These are phyloP conservation scores for Acanthacorydalis orientalis DNA, from an alignment of 2,888 invertebrate genomes.

Conservation along the genomic window DNA sequence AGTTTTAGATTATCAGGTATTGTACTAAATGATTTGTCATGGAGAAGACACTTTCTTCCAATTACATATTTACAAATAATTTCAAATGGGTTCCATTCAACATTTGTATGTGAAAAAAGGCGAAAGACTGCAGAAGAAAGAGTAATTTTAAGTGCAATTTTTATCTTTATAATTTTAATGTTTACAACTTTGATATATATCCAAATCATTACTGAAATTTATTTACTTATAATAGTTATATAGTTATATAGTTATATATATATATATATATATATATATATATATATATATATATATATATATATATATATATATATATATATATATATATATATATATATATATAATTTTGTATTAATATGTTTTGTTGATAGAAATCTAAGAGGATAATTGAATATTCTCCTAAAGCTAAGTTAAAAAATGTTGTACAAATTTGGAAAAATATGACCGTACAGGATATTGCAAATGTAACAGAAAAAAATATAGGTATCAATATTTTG, in stretches of 20 bases:
- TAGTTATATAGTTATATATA: too few species aligned
- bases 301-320: background rate
- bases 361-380: slow-evolving; percentile 26
- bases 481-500: slow-evolving; percentile 31
- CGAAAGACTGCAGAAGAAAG: slow-evolving; percentile 44
- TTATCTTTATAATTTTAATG: too few species aligned
- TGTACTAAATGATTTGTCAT: background rate
- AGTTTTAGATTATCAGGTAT: background rate
- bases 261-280: too few species aligned
- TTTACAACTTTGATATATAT: too few species aligned
- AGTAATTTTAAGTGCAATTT: too few species aligned
- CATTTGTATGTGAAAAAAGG: slow-evolving; percentile 31
- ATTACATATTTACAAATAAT: background rate
- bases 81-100: slow-evolving; percentile 20
- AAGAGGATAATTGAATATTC: slow-evolving; percentile 39
- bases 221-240: too few species aligned
- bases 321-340: background rate
- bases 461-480: slow-evolving; percentile 42
- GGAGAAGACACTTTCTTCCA: background rate
- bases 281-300: too few species aligned
- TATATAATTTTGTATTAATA: background rate
- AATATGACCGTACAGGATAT: slow-evolving; percentile 68
- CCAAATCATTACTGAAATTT: too few species aligned
- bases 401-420: slow-evolving; percentile 32
- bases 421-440: slow-evolving; percentile 54